A percentile compares a stretch with the other conserved stretches of the same genome.
Conservation (phyloP, 2,113 vertebrate species). For the Pollimyrus isidori region DNA sequence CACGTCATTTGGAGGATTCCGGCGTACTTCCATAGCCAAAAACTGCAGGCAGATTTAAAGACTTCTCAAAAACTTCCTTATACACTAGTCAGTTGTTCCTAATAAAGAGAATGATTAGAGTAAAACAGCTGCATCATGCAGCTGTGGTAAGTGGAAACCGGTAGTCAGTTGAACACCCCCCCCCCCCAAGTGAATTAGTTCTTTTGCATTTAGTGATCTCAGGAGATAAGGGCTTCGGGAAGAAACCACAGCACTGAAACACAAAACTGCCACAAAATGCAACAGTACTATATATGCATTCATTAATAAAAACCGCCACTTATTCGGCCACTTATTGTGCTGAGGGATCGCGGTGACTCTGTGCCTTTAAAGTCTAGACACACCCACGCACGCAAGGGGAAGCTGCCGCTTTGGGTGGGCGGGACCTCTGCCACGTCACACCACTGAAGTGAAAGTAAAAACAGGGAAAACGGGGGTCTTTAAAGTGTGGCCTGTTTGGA, state of each 20-base stretch:
- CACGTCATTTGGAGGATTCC: background rate
- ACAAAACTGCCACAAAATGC: background rate
- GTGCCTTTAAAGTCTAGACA: conserved; percentile 3
- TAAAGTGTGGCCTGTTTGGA: background rate
- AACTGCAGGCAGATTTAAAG: background rate
- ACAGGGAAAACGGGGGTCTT: background rate
- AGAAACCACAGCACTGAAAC: background rate
- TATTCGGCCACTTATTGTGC: background rate
- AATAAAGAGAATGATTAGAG: background rate
- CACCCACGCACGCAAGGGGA: background rate
- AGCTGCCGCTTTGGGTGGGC: background rate
- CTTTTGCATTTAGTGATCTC: background rate
- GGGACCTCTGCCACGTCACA: background rate
- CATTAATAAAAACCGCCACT: background rate
- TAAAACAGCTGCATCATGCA: background rate
- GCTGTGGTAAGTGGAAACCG: background rate
- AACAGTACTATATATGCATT: background rate
- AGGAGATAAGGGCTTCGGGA: background rate
- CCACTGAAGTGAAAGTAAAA: background rate
- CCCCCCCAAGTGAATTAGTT: background rate
- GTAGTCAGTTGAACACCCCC: background rate
- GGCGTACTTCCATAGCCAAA: background rate
- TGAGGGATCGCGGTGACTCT: background rate
- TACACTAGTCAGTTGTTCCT: background rate
- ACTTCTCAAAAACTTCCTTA: background rate